Evolutionary conservation across 2,888 invertebrate species (phyloP).

Genomic region (Synanthedon tipuliformis): DNA sequence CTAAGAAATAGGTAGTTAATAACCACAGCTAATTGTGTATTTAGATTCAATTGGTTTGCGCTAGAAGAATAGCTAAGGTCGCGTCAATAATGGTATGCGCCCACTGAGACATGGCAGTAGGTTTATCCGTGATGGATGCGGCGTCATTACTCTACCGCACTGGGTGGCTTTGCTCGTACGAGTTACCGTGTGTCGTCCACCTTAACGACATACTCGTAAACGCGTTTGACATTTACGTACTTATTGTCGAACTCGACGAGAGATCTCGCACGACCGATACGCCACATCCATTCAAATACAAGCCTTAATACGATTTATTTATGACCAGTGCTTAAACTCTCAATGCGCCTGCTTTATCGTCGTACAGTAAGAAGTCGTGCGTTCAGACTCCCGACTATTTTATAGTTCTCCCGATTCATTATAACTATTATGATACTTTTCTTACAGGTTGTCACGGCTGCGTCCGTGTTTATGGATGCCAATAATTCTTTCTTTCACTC

Average conservation of each 20-base stretch:
- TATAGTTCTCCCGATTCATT: constrained; percentile 43
- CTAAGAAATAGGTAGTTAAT: no score
- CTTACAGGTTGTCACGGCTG: constrained; percentile 36
- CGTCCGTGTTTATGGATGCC: constrained; percentile 37
- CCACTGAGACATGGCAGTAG: constrained; percentile 8
- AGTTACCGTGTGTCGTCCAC: constrained; percentile 4
- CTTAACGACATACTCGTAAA: constrained; percentile 49
- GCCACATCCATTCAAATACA: constrained; percentile 41
- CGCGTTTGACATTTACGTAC: constrained; percentile 37
- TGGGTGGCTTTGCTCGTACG: constrained; percentile 41
- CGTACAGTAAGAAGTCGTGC: constrained; percentile 19
- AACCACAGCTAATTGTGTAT: neutral
- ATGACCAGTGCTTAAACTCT: constrained; percentile 45
- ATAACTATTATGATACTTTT: constrained; percentile 35
- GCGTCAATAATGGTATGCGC: no score
- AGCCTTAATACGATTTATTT: constrained; percentile 61
- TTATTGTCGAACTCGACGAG: constrained; percentile 45
- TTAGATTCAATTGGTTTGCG: neutral
- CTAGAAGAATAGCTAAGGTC: no score
- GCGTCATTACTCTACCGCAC: constrained; percentile 34
- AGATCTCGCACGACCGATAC: constrained; percentile 47
- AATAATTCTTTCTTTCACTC: constrained; percentile 47
- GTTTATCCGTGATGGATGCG: constrained; percentile 56
- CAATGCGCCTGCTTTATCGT: constrained; percentile 39
- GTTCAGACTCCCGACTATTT: constrained; percentile 31